Evolutionary conservation across 2,797 vertebrate genomes (phyloP), one percentile per base, ranked within the genome.

Genomic region (Limnodromus scolopaceus): DNA sequence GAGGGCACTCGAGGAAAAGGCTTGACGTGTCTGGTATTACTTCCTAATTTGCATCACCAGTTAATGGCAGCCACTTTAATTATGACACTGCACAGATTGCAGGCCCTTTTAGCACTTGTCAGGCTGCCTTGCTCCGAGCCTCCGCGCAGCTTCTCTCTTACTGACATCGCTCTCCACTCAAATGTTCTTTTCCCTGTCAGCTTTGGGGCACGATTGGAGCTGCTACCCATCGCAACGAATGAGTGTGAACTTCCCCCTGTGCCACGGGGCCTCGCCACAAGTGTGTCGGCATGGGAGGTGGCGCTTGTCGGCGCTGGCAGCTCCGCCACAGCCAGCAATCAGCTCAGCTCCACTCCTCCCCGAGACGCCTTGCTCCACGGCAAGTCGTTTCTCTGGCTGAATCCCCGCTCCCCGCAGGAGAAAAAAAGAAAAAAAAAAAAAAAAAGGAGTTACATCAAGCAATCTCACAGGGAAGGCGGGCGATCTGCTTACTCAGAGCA

Each of bases 401-500:
- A 51, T 54, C 48, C 57, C 51, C 11, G 66, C 71, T 91, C 78
- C 92, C 68, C 23, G 1, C 89, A 61, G 68, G 45, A 78, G 27
- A 28, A 36, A 28, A 48, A 46, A 30, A 13, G 8, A 12, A 39
- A 17, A 30, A 17, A 28, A 30, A 30, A 10, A 27, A 17, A 17
- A 13, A 34, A 16, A 24, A 34, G 2, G 36, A 65, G 39, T 82
- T 60, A 30, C 76, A 87, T 84, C 84, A 48, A 25, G 69, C 53
- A 4, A 63, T 25, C 91, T 83, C 86, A 1, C 22, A 7, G 27
- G 79, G 72, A 85, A 68, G 18, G 45, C 54, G 3, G 53, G 51
- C 6, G 2, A 94, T 88, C 77, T 95, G 96, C 96, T 89, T 80
- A 90, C 93, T 96, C 91, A 92, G 55, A 92, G 74, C 81, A 25